Percentiles rank a stretch among this genome's conserved stretches.
phyloP scores from a whole-genome alignment of 2,113 vertebrate species.

The Gnathochromis pfefferi region DNA sequence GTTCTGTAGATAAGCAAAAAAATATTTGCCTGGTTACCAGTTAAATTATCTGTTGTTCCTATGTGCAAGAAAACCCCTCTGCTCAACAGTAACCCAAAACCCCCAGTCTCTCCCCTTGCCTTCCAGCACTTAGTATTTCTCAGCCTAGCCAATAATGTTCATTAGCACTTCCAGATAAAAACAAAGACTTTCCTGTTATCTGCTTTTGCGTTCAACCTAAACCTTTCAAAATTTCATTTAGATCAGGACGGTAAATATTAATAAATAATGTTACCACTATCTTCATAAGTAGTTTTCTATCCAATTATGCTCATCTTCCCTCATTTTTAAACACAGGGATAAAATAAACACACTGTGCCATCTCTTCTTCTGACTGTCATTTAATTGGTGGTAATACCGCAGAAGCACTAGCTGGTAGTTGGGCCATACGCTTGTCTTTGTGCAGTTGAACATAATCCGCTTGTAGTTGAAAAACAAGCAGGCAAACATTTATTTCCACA shows the following conservation, averaged over 20 bases:
- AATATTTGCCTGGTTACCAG: not conserved
- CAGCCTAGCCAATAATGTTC: not conserved
- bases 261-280: not conserved
- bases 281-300: not conserved
- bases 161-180: not conserved
- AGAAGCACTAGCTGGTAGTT: not conserved
- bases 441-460: too few relatives aligned
- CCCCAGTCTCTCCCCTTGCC: not conserved
- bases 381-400: not conserved
- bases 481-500: not conserved
- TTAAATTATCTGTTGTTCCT: not conserved
- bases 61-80: not conserved
- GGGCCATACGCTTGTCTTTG: not conserved
- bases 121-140: not conserved
- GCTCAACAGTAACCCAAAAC: not conserved
- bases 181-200: not conserved
- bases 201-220: not conserved
- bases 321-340: not conserved
- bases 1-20: not conserved
- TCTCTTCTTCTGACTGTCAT: not conserved
- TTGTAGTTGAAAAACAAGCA: not conserved
- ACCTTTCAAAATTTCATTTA: not conserved
- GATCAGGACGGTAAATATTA: not conserved
- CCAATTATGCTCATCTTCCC: not conserved
- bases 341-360: not conserved